Evolutionary conservation across 2,797 vertebrate species (phyloP), one percentile per base, ranked within the genome.

Genomic region (Hafferia zeledoni): DNA sequence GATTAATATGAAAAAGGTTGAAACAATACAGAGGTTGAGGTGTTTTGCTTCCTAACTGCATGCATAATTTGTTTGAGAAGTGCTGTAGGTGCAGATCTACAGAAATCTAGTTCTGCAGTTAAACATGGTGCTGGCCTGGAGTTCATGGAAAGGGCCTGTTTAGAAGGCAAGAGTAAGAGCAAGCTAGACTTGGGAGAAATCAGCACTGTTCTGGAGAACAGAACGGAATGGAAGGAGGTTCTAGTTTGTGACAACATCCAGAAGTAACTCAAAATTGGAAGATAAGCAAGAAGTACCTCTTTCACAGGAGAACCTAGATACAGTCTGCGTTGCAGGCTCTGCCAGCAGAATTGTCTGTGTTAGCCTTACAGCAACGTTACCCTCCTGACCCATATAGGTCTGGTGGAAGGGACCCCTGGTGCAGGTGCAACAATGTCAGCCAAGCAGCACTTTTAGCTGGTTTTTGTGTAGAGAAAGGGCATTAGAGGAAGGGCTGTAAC

Each of bases 341-440:
- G 31, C 35, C 44, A 63, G 35, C 55, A 55, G 46, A 60, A 50
- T 31, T 53, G 28, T 50, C 56, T n/a, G 15, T 57, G 28, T 69
- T 64, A 20, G 39, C 30, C 31, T 91, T 60, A 13, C 11, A 47
- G 68, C 2, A 5, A 6, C 2, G 0, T 56, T 39, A 4, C 7
- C 5, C 24, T 5, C 6, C 37, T 37, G 28, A 64, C 13, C 30
- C 16, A 1, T 24, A 2, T 17, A 44, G 61, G 30, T 65, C 30
- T 81, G 44, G 9, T 81, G 43, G 56, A 61, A 64, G 43, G 28
- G 39, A 57, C 28, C 22, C 27, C 8, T n/a, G 31, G 10, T 50
- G 41, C 27, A 25, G 43, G 12, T 91, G 61, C 33, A 61, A 2
- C 1, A 0, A 0, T 44, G 28, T 52, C n/a, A 63, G 30, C n/a